Conservation (phyloP, 2,797 vertebrate genomes). For the Ciconia nigra region DNA sequence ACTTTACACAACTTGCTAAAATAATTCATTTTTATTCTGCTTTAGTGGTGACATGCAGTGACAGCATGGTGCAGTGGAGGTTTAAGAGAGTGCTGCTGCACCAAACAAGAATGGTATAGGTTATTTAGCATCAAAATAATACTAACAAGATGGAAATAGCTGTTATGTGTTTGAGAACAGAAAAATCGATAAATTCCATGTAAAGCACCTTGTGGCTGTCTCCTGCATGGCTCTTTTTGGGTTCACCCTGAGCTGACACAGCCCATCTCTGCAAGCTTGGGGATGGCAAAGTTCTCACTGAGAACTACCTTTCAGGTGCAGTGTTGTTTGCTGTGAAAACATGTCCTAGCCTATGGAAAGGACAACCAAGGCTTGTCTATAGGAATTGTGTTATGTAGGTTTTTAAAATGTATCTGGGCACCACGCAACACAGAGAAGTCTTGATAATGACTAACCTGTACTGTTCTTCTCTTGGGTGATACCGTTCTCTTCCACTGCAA, state of each 20-base stretch:
- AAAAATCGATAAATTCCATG: rapidly evolving
- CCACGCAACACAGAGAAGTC: not conserved
- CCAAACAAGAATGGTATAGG: not conserved
- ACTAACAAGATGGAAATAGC: not conserved
- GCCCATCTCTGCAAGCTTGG: not conserved
- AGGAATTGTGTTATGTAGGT: not conserved
- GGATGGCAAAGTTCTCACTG: not conserved
- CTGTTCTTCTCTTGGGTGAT: rapidly evolving
- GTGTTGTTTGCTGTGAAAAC: not conserved
- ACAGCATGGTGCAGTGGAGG: not conserved
- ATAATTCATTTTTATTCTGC: not conserved
- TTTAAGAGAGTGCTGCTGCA: not conserved
- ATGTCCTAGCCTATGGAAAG: not conserved
- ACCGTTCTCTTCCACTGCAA: rapidly evolving
- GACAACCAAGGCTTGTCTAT: not conserved
- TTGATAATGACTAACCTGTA: rapidly evolving
- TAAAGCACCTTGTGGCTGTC: not conserved
- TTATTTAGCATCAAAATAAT: not conserved
- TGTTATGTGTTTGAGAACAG: not conserved
- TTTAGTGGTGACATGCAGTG: not conserved
- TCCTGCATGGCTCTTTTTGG: not conserved
- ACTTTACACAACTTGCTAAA: not conserved
- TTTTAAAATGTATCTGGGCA: not conserved
- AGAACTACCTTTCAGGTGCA: not conserved
- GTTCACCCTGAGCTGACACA: not conserved